A percentile compares a stretch with the other conserved stretches of the same genome.
phyloP scores from a whole-genome alignment of 2,113 vertebrate genomes.

The Corvus cornix region DNA sequence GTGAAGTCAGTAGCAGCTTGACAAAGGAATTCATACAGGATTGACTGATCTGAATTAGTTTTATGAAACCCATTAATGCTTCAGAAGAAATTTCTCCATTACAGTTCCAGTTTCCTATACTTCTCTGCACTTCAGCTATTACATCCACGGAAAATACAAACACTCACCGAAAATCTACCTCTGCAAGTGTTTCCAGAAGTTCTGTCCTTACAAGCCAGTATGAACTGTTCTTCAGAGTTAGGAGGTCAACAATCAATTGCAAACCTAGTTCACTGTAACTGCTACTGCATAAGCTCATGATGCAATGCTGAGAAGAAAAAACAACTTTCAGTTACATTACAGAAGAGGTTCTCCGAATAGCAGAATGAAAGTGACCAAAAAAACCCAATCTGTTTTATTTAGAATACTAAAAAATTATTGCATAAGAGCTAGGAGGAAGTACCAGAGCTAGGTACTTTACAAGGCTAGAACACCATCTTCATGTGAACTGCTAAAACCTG shows the following conservation, averaged over 20 bases:
- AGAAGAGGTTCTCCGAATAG: not conserved
- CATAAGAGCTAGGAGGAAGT: not conserved
- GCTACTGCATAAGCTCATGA: slow-evolving; percentile 89
- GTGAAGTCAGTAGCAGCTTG: not conserved
- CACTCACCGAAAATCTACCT: slow-evolving; percentile 91
- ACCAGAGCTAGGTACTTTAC: not conserved
- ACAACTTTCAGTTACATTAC: not conserved
- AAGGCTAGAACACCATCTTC: not conserved
- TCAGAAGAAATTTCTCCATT: not conserved
- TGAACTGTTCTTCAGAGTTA: slow-evolving; percentile 85
- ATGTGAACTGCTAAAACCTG: not conserved
- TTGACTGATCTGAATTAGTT: not conserved
- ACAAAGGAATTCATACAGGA: not conserved
- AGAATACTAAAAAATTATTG: not conserved
- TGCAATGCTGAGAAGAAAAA: slow-evolving; percentile 84
- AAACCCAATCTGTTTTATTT: not conserved
- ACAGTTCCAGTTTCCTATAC: not conserved
- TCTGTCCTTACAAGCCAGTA: slow-evolving; percentile 97
- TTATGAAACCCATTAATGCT: not conserved
- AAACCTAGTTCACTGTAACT: slow-evolving; percentile 90
- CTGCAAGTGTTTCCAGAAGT: slow-evolving; percentile 91
- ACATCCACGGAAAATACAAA: not conserved
- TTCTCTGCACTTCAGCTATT: not conserved
- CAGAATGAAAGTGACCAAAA: not conserved
- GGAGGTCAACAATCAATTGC: slow-evolving; percentile 85